Evolutionary conservation across 2,888 invertebrate species (phyloP), one percentile per base, ranked within the genome.

Genomic region (Tuberolachnus salignus): DNA sequence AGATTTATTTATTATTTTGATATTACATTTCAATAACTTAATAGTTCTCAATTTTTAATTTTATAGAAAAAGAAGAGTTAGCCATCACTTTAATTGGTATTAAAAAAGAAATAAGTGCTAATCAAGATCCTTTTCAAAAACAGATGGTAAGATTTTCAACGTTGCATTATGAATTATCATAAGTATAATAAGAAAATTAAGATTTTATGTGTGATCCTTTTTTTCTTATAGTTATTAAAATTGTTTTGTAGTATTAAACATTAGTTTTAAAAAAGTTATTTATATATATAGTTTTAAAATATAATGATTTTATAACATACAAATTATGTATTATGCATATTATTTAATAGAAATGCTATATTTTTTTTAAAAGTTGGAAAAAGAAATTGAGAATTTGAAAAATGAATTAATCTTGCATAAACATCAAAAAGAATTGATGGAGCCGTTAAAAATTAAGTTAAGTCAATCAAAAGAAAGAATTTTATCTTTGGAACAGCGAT

Each of bases 351-450:
- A 23, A 71, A n/a, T 59, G n/a, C n/a, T n/a, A 44, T n/a, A 21
- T 61, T 72, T 49, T 49, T 34, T 63, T 51, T 19, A 16, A 16
- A n/a, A 78, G 78, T 42, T 78, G 3, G 44, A 69, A 78, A 78
- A 78, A 59, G 59, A 78, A 78, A 78, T 69, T 49, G 59, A 61
- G 34, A 26, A 78, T 42, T 51, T 78, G 13, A 69, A 78, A 67
- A 69, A 69, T 59, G 78, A 78, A 1, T 49, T 78, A n/a, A 42
- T 16, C 19, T 13, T 59, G 46, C 34, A 78, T 49, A 69, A 67
- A 49, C 51, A 69, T 14, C 78, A 78, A 69, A 78, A 78, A 78
- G 78, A 78, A 3, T 69, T 69, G 69, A 78, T 78, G n/a, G 49
- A 46, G 42, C 51, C 69, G 6, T 16, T 78, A 23, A 78, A 78